phyloP scores from a whole-genome alignment of 2,113 vertebrate genomes.

The Scomber scombrus region DNA sequence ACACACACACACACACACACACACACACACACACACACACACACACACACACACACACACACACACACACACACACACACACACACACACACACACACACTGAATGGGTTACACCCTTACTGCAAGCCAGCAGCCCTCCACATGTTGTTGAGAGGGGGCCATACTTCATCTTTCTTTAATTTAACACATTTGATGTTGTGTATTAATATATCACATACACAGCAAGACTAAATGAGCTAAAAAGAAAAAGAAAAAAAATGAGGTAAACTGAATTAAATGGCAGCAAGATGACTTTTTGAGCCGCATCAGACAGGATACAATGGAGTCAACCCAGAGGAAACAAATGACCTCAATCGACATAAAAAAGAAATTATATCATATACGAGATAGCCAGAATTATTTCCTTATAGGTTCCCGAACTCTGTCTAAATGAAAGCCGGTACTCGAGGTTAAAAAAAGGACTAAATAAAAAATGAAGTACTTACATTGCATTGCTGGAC shows the following conservation, averaged over 20 bases:
- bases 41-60: not conserved
- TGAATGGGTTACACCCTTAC: constrained; percentile 36
- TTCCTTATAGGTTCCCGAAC: not conserved
- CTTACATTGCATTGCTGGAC: constrained; percentile 73
- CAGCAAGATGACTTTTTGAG: not conserved
- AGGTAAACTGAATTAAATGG: not conserved
- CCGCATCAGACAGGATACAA: not conserved
- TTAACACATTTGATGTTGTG: not conserved
- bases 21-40: not conserved
- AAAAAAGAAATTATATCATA: not conserved
- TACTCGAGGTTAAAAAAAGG: not conserved
- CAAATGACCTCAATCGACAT: not conserved
- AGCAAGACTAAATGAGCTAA: not conserved
- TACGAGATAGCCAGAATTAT: not conserved
- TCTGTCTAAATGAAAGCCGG: not conserved
- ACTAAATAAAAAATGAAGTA: constrained; percentile 23
- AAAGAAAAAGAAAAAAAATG: not conserved
- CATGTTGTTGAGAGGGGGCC: not conserved
- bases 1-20: not conserved
- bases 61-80: not conserved
- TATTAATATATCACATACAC: not conserved
- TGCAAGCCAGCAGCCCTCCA: constrained; percentile 5
- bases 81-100: not conserved
- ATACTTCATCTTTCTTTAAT: not conserved
- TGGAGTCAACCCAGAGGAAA: not conserved